Percentiles rank a stretch among this genome's conserved stretches.
These are phyloP conservation scores for Litocranius walleri DNA, from an alignment of 2,113 vertebrate species.

Conservation along the genomic window DNA sequence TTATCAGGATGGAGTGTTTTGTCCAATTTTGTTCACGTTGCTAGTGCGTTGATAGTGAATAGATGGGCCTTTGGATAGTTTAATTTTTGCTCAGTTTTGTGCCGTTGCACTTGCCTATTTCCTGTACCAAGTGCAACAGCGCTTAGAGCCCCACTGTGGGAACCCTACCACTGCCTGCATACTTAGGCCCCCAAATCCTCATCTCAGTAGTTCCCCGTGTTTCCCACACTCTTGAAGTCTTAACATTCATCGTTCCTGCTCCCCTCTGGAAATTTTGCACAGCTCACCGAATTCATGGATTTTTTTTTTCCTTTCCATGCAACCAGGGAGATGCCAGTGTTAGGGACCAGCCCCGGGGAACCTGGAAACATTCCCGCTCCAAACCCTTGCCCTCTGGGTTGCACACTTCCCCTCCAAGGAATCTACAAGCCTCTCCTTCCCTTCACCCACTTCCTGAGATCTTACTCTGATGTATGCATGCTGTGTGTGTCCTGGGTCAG, in stretches of 20 bases:
- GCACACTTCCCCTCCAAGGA: accelerated
- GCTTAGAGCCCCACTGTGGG: accelerated
- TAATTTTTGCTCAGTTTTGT: background rate
- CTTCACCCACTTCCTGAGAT: too few relatives aligned
- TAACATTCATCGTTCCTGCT: background rate
- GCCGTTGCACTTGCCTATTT: background rate
- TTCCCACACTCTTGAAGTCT: background rate
- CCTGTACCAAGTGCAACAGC: accelerated
- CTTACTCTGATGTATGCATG: background rate
- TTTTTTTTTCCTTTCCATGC: background rate
- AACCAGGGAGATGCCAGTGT: background rate
- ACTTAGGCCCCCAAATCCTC: background rate
- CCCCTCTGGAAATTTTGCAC: background rate
- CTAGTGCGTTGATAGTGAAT: background rate
- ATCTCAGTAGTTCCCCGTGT: background rate
- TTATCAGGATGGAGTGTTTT: background rate
- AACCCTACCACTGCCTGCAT: background rate
- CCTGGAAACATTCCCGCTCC: background rate
- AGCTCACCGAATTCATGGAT: background rate
- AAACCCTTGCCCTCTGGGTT: background rate
- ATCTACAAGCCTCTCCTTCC: background rate
- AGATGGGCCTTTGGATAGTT: background rate
- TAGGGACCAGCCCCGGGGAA: background rate
- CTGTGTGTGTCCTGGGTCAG: background rate
- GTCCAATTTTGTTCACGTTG: background rate